Percentiles rank a stretch among this genome's conserved stretches.
These are phyloP conservation scores for Tipula confusa DNA, from an alignment of 2,888 invertebrate species.

Conservation along the genomic window DNA sequence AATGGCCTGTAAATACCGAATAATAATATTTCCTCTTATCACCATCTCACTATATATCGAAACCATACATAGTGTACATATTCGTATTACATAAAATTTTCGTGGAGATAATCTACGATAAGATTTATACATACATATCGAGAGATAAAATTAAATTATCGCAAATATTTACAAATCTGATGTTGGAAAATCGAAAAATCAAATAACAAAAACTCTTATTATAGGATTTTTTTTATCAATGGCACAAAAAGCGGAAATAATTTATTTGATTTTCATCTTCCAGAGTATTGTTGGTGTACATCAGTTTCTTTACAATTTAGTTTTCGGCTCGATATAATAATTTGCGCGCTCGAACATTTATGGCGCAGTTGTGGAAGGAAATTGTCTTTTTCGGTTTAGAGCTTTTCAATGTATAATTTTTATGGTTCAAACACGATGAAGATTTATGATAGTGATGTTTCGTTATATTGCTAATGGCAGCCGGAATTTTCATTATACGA, in stretches of 20 bases:
- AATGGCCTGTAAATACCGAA: too few species aligned
- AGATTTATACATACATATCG: not conserved
- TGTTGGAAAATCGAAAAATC: slow-evolving; percentile 6
- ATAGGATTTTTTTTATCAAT: not conserved
- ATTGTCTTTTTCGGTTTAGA: not conserved
- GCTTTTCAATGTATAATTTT: not conserved
- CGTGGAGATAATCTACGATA: not conserved
- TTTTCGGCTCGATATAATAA: not conserved
- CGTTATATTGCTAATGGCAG: not conserved
- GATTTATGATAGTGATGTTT: not conserved
- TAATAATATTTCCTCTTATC: not conserved
- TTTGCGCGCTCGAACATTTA: not conserved
- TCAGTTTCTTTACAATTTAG: not conserved
- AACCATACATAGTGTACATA: not conserved
- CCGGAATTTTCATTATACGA: not conserved
- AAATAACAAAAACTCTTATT: not conserved
- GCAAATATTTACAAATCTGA: slow-evolving; percentile 20
- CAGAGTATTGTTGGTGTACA: not conserved
- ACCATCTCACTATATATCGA: not conserved
- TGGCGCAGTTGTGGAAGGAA: not conserved
- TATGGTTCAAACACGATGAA: not conserved
- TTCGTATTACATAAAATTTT: not conserved
- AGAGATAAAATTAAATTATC: not conserved
- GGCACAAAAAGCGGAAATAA: not conserved
- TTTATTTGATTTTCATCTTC: slow-evolving; percentile 1